These are phyloP conservation scores for Malacosoma neustria DNA, from an alignment of 2,888 invertebrate genomes.

Conservation along the genomic window DNA sequence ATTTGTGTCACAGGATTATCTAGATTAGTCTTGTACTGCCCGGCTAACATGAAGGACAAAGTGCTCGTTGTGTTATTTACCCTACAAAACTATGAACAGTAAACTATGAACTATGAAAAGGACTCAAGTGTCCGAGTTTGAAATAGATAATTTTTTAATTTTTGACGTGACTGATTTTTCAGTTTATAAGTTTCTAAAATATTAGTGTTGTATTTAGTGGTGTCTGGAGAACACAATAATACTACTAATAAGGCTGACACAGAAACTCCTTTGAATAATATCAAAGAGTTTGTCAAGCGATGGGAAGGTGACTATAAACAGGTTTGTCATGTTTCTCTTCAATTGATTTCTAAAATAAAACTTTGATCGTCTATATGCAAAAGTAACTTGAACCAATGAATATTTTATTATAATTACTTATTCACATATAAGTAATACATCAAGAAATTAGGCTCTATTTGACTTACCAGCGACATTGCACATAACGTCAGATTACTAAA, in stretches of 20 bases:
- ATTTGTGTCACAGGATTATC: conserved; percentile 34
- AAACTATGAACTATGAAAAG: no score
- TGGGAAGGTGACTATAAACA: conserved; percentile 50
- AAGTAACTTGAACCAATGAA: no score
- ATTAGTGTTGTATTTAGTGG: conserved; percentile 4
- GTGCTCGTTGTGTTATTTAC: conserved; percentile 2
- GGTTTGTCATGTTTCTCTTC: conserved; percentile 29
- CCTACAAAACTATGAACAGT: conserved; percentile 2
- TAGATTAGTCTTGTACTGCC: conserved; percentile 30
- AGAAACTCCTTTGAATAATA: conserved; percentile 36
- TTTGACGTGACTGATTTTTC: not conserved
- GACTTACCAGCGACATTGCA: no score
- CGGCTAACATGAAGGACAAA: conserved; percentile 11
- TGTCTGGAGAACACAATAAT: conserved; percentile 14
- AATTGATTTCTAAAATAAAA: not conserved
- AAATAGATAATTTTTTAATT: not conserved
- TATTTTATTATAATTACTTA: no score
- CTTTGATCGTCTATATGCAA: not conserved
- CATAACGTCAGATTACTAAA: no score
- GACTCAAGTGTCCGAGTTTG: no score
- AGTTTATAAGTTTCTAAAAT: not conserved
- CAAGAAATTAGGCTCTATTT: no score
- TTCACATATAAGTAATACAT: no score
- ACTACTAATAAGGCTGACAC: no score
- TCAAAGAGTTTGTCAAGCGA: conserved; percentile 47